Base-by-base conservation (phyloP, 2,113 vertebrate genomes). In the Neotoma lepida region DNA sequence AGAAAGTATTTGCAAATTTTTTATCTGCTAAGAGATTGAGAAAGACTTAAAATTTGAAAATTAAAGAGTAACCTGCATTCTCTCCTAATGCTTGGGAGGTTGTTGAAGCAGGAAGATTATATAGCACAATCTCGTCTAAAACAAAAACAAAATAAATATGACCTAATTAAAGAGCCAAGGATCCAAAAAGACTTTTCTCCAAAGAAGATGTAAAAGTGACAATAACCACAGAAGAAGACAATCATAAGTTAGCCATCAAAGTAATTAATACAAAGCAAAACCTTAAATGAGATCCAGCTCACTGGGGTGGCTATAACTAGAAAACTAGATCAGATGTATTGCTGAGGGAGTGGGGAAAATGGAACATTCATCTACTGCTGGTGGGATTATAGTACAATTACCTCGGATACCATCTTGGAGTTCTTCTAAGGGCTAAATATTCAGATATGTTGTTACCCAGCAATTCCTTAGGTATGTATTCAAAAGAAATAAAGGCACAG, bases 401-500 rank as follows among this genome's bases (percentile, higher is more conserved):
- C 88, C 70, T 66, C 39, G 58, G 49, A 63, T 80, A 73, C n/a
- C n/a, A 74, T 68, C 17, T 82, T 85, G 33, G n/a, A 91, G 71
- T 81, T 91, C 58, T 10, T 82, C 33, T 49, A 39, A 86, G 89
- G 28, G 9, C 46, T 89, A 73, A 90, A 78, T 56, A 68, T 9
- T 64, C n/a, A 71, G 58, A 58, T 89, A 81, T 2, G 6, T 49
- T 71, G 58, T 87, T 39, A 95, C 18, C 44, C 86, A 82, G 22
- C 30, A 71, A 7, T 87, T 88, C 56, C 12, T 41, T 95, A 68
- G 41, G 26, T 71, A 35, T 77, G 64, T 76, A 68, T 74, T 26
- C 66, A 88, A 91, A 71, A 94, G 73, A 96, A 85, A 35, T 64
- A 44, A 95, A 94, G 92, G 35, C 28, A 54, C 33, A 41, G 39